Evolutionary conservation across 2,113 vertebrate species (phyloP), one percentile per base, ranked within the genome.

Genomic region (Ovibos moschatus): DNA sequence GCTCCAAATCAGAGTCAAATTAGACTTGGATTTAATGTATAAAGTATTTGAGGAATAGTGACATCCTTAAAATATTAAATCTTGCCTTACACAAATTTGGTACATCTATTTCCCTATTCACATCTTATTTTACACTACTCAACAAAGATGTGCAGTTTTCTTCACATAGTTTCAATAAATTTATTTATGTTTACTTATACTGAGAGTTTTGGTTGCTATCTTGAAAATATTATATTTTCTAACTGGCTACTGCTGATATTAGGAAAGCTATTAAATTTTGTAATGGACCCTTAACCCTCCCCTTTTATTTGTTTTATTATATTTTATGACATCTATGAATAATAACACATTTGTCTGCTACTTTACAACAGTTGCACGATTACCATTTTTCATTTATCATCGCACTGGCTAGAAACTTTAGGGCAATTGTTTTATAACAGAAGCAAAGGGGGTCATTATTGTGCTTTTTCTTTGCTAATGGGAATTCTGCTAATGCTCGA

Each of bases 131-230:
- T 92, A 86, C 55, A 51, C 36, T 12, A 17, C 28, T 96, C 47
- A 85, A 85, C 33, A 94, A 81, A 47, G 50, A 87, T 33, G 15
- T 76, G 33, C 43, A 51, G 51, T 87, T 98, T 96, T 90, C 36
- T 67, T 96, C 64, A 95, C 64, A 51, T 12, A 82, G 64, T 88
- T 97, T 97, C 85, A 95, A 33, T 76, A 97, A 47, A 92, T 95
- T 95, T 94, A 78, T 84, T 95, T 94, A 83, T 58, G 57, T 86
- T 95, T 98, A 97, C 90, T 97, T 97, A 74, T 81, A 88, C 7
- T 23, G 40, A 83, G 92, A 82, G 55, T 85, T 97, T 96, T 96
- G 91, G 30, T 90, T 76, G 58, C n/a, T 88, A 88, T 93, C 95
- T 84, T 96, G 85, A 96, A 93, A 94, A 96, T 94, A 89, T 51